These are phyloP conservation scores for Micronycteris hirsuta DNA, from an alignment of 2,113 vertebrate species.

Conservation along the genomic window DNA sequence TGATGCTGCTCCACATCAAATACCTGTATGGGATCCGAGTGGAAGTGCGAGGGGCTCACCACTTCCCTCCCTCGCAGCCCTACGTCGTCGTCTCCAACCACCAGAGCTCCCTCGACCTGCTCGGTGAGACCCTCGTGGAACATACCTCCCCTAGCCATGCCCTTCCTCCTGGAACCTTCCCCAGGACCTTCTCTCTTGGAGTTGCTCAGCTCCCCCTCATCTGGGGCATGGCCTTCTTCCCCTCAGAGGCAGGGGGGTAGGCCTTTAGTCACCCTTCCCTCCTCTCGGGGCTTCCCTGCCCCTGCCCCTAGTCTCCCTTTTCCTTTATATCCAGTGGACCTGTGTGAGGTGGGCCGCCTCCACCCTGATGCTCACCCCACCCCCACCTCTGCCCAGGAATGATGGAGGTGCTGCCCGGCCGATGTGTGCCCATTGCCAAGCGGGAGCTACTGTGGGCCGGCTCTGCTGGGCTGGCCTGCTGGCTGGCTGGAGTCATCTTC, in stretches of 20 bases:
- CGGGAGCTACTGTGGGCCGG: slow-evolving; percentile 83
- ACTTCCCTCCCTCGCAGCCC: slow-evolving; percentile 76
- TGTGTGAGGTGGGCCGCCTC: background rate
- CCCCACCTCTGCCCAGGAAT: slow-evolving; percentile 69
- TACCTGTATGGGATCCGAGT: slow-evolving; percentile 82
- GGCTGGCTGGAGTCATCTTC: slow-evolving; percentile 84
- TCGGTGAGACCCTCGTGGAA: slow-evolving; percentile 75
- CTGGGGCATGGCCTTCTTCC: background rate
- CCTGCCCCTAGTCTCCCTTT: background rate
- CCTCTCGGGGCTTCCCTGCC: background rate
- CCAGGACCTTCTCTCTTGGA: background rate
- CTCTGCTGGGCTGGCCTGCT: slow-evolving; percentile 82
- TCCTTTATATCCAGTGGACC: background rate
- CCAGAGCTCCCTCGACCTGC: slow-evolving; percentile 84
- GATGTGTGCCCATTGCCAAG: slow-evolving; percentile 84
- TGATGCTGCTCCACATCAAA: slow-evolving; percentile 82
- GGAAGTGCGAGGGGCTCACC: slow-evolving; percentile 79
- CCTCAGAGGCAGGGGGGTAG: background rate
- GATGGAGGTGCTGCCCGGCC: slow-evolving; percentile 83
- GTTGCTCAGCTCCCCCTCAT: background rate
- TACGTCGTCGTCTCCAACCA: slow-evolving; percentile 87
- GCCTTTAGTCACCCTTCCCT: background rate
- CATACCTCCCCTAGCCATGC: background rate
- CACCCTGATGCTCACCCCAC: background rate
- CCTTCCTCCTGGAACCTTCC: background rate